phyloP scores from a whole-genome alignment of 2,113 vertebrate genomes.

The Paraplagusia blochii region DNA sequence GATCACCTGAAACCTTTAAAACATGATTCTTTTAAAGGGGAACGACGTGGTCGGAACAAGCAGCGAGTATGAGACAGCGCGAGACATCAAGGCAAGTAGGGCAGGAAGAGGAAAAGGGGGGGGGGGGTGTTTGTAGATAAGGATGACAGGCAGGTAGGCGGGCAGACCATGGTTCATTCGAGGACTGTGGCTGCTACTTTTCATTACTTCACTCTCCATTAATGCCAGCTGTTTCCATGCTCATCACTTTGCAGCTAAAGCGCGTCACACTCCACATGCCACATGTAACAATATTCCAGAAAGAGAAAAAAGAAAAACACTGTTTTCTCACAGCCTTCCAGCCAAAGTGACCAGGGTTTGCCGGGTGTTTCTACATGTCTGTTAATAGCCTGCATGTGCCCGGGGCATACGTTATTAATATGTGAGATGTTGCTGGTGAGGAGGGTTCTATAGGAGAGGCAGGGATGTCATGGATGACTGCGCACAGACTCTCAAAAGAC shows the following conservation, averaged over 20 bases:
- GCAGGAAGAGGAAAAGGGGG: background rate
- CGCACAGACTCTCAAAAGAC: constrained; percentile 21
- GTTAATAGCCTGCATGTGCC: background rate
- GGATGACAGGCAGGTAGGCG: constrained; percentile 37
- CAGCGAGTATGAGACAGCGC: too few relatives aligned
- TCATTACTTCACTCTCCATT: constrained; percentile 55
- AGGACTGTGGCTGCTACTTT: constrained; percentile 54
- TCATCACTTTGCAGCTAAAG: constrained; percentile 38
- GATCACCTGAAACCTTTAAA: constrained; percentile 26
- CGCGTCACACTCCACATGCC: constrained; percentile 32
- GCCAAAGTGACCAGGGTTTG: constrained; percentile 4
- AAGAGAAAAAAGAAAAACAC: too few relatives aligned
- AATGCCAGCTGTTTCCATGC: constrained; percentile 52
- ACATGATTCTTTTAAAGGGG: constrained; percentile 30
- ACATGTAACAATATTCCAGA: constrained; percentile 54
- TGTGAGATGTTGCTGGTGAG: constrained; percentile 10
- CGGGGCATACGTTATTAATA: constrained; percentile 15
- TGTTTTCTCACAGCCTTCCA: constrained; percentile 15
- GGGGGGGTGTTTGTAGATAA: constrained; percentile 15
- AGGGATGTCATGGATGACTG: constrained; percentile 38
- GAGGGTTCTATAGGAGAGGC: constrained; percentile 15
- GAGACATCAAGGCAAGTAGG: constrained; percentile 24
- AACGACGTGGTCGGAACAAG: constrained; percentile 40
- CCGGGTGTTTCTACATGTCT: constrained; percentile 2
- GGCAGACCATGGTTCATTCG: constrained; percentile 55